Evolutionary conservation across 2,113 vertebrate genomes (phyloP).

Genomic region (Siniperca knerii): DNA sequence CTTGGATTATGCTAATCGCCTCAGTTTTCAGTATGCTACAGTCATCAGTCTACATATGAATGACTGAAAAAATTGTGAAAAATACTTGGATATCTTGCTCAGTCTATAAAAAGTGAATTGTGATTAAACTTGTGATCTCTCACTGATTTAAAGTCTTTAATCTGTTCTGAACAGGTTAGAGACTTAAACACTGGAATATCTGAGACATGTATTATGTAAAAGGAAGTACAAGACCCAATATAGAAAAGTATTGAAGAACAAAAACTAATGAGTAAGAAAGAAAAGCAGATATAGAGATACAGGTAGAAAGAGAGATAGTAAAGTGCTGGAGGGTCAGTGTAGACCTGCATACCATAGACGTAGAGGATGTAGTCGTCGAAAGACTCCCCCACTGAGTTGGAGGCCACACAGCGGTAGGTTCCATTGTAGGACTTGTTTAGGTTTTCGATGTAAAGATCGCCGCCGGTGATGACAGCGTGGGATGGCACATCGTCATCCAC

Average conservation of each 20-base stretch:
- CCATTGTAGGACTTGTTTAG: slow-evolving; percentile 99
- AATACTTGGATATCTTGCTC: neutral
- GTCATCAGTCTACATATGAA: slow-evolving; percentile 22
- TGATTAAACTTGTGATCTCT: neutral
- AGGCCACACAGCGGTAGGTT: slow-evolving; percentile 96
- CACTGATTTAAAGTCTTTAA: too few species aligned
- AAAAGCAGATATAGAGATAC: neutral
- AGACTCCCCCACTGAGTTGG: slow-evolving; percentile 93
- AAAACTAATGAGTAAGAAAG: neutral
- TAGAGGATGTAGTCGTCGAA: slow-evolving; percentile 97
- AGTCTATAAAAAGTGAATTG: neutral
- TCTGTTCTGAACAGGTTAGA: neutral
- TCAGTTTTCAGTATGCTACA: slow-evolving; percentile 26
- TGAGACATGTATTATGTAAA: neutral
- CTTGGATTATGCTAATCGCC: neutral
- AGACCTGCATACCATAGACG: slow-evolving; percentile 92
- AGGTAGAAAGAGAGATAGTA: neutral
- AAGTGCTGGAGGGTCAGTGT: neutral
- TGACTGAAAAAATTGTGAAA: neutral
- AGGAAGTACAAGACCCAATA: neutral
- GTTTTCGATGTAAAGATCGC: slow-evolving; percentile 95
- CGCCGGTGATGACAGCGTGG: slow-evolving; percentile 92
- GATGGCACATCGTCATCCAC: slow-evolving; percentile 97
- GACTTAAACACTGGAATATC: neutral
- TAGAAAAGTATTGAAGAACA: neutral